Base-by-base conservation (phyloP, 92 coral and sea anemone genomes). In the Epizoanthus ramosus region DNA sequence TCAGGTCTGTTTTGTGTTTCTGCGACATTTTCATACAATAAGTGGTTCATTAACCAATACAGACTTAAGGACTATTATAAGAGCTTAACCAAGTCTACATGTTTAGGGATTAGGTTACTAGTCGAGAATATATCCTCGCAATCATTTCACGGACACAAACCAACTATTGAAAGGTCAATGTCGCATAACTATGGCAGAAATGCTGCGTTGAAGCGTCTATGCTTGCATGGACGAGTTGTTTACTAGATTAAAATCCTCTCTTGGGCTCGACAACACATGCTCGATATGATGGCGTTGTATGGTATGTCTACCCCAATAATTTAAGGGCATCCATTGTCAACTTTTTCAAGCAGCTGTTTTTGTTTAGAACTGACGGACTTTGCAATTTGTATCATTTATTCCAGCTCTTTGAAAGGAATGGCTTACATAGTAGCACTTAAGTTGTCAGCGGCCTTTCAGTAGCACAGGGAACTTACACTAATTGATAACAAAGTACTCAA, bases 371-470 rank as follows among this genome's bases (percentile, higher is more conserved):
- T n/a, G n/a, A 37, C 61, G 14, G 37, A 69, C 68, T 35, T 57
- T 57, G 31, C 47, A 43, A 59, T 41, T 39, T 61, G 56, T 77
- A 8, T 39, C 28, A 21, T 59, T 61, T 39, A 37, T 6, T 35
- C 52, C 57, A 77, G 35, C 59, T 39, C 12, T n/a, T 77, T 33
- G 15, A 1, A 10, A 57, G 15, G 56, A 77, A 35, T 37, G 16
- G 71, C 70, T 37, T 60, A 41, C 69, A 60, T 13, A 50, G 54
- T 16, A 39, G 71, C 71, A 77, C 63, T 77, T 61, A 77, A 60
- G 47, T 59, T 77, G 82, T 77, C 82, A 77, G 58, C 82, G 82
- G 71, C 57, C 53, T 60, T 19, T 77, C 82, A 61, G 56, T 61
- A 61, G 60, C 63, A 37, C 58, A 22, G 70, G 60, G 63, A 21